Conservation (phyloP, 2,797 vertebrate genomes). For the Malurus leucopterus region DNA sequence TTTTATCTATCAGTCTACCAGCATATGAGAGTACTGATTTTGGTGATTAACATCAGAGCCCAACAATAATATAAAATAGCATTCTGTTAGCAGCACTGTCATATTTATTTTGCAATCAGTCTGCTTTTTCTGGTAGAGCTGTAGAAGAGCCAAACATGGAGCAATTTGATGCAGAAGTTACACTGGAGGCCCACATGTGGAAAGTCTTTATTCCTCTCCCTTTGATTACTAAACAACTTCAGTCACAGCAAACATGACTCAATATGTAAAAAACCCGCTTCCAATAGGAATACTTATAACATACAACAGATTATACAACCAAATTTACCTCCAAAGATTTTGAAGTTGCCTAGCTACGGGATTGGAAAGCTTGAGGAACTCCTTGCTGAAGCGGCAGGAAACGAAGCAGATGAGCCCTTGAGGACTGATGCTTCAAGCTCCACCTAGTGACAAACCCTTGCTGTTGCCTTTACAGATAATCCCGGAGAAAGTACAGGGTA, state of each 20-base stretch:
- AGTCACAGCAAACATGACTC: slow-evolving; percentile 55
- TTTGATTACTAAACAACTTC: slow-evolving; percentile 54
- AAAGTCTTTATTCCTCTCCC: slow-evolving; percentile 33
- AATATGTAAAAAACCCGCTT: not conserved
- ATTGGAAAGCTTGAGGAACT: slow-evolving; percentile 38
- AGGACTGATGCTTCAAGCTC: slow-evolving; percentile 8
- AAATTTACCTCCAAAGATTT: slow-evolving; percentile 51
- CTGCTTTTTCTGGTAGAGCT: not conserved
- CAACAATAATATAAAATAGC: not conserved
- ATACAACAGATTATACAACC: slow-evolving; percentile 41
- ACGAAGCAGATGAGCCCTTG: not conserved
- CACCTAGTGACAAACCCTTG: slow-evolving; percentile 33
- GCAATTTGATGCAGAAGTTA: not conserved
- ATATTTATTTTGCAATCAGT: not conserved
- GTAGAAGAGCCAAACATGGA: not conserved
- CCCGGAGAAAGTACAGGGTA: not conserved
- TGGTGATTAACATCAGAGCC: not conserved
- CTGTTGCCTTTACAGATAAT: not conserved
- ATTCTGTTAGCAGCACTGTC: not conserved
- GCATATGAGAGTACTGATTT: not conserved
- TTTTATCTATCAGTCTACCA: not conserved
- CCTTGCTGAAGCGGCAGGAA: slow-evolving; percentile 10
- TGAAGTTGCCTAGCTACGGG: slow-evolving; percentile 47
- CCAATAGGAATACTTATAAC: slow-evolving; percentile 1
- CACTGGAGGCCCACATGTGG: not conserved